A percentile compares a stretch with the other conserved stretches of the same genome.
phyloP scores from a whole-genome alignment of 2,797 vertebrate genomes.

The Mionectes olivaceus region DNA sequence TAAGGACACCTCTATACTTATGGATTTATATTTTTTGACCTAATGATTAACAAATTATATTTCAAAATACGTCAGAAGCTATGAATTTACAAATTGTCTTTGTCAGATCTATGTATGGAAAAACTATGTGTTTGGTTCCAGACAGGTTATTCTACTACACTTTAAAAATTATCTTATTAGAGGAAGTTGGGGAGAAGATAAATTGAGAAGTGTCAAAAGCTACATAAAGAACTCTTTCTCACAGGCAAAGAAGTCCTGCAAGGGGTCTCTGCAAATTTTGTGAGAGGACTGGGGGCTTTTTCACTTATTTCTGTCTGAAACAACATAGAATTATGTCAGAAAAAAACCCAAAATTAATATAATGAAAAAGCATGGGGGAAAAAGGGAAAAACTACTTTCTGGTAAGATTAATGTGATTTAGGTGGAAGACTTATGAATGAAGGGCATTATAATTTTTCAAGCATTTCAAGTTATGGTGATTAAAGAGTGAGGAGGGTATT shows the following conservation, averaged over 20 bases:
- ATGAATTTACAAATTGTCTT: neutral
- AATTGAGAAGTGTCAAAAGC: neutral
- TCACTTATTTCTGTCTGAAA: neutral
- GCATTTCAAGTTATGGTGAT: neutral
- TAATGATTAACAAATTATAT: neutral
- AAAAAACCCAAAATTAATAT: neutral
- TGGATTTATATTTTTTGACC: neutral
- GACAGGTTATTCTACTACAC: neutral
- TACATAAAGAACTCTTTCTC: neutral
- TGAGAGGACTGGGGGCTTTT: fast-evolving
- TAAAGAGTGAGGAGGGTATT: neutral
- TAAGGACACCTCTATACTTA: neutral
- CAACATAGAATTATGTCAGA: neutral
- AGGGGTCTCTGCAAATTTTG: neutral
- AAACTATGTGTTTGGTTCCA: neutral
- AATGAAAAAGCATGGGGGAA: neutral
- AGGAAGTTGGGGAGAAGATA: neutral
- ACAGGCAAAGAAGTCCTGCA: neutral
- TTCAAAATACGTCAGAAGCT: neutral
- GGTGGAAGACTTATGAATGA: neutral
- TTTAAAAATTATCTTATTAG: neutral
- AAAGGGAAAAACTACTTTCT: neutral
- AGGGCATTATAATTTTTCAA: neutral
- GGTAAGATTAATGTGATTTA: neutral
- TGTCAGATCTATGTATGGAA: neutral